Evolutionary conservation across 2,888 invertebrate species (phyloP).

Genomic region (Desoria tigrina): DNA sequence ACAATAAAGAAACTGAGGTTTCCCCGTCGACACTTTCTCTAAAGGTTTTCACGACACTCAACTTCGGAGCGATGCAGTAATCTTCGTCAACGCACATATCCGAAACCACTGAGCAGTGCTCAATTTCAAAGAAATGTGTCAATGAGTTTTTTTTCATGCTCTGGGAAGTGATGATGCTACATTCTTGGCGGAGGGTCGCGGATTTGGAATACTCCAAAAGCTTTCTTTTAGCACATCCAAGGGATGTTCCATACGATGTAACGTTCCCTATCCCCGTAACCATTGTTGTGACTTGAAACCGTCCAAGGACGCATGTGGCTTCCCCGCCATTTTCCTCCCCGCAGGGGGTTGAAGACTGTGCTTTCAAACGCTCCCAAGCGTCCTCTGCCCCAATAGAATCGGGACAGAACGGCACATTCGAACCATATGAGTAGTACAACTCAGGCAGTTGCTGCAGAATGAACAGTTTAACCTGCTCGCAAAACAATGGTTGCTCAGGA

Average conservation of each 20-base stretch:
- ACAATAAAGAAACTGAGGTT: not conserved
- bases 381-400: constrained; percentile 21
- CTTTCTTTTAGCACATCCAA: constrained; percentile 46
- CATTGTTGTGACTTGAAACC: constrained; percentile 40
- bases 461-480: constrained; percentile 34
- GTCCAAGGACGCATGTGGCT: constrained; percentile 46
- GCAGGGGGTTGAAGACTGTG: constrained; percentile 25
- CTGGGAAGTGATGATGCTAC: constrained; percentile 18
- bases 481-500: constrained; percentile 32
- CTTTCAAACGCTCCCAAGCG: constrained; percentile 18
- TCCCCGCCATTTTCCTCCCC: constrained; percentile 30
- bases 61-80: constrained; percentile 39
- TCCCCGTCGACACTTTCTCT: too few relatives aligned
- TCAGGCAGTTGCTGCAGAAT: constrained; percentile 29
- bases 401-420: constrained; percentile 36
- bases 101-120: constrained; percentile 42
- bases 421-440: constrained; percentile 39
- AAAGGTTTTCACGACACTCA: constrained; percentile 34
- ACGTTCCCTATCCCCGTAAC: constrained; percentile 33
- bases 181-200: constrained; percentile 28
- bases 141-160: constrained; percentile 27
- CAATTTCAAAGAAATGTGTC: constrained; percentile 42
- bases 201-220: constrained; percentile 31
- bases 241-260: constrained; percentile 44
- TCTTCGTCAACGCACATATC: constrained; percentile 43